Evolutionary conservation across 1,140 invertebrate genomes (phyloP).

Genomic region (Liolophura sinensis): DNA sequence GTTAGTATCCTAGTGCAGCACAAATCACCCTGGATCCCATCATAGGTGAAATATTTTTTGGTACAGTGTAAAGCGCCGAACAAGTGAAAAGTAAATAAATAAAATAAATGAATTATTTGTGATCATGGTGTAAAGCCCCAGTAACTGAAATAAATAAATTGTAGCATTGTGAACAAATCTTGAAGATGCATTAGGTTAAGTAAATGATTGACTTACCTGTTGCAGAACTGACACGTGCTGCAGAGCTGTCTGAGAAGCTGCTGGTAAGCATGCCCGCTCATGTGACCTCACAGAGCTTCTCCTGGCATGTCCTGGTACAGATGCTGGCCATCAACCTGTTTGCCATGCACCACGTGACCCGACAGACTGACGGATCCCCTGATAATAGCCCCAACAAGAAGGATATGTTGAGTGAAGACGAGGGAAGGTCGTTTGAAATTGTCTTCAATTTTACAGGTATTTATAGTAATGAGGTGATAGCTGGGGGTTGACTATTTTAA

Average conservation of each 20-base stretch:
- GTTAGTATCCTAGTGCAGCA: too few relatives aligned
- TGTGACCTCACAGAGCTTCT: constrained; percentile 77
- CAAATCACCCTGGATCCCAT: too few relatives aligned
- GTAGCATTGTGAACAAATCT: too few relatives aligned
- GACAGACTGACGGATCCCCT: constrained; percentile 15
- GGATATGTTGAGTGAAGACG: constrained; percentile 36
- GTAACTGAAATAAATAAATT: too few relatives aligned
- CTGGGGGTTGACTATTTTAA: constrained; percentile 1
- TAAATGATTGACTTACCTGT: constrained; percentile 1
- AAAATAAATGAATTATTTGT: too few relatives aligned
- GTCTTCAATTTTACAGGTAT: constrained; percentile 70
- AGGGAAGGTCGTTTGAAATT: constrained; percentile 61
- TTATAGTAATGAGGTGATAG: constrained; percentile 1
- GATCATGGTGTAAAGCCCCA: too few relatives aligned
- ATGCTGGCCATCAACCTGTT: constrained; percentile 78
- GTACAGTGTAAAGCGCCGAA: too few relatives aligned
- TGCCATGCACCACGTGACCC: constrained; percentile 68
- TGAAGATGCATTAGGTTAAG: too few relatives aligned
- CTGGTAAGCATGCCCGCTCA: constrained; percentile 73
- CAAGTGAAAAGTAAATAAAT: too few relatives aligned
- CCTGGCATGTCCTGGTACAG: constrained; percentile 72
- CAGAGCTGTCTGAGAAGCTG: constrained; percentile 64
- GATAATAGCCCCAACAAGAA: constrained; percentile 15
- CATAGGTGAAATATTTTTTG: too few relatives aligned
- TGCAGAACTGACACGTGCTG: constrained; percentile 64